Percentiles rank a stretch among this genome's conserved stretches.
Evolutionary conservation across 2,113 vertebrate genomes (phyloP).

Genomic region (Leptocoma aspasia): DNA sequence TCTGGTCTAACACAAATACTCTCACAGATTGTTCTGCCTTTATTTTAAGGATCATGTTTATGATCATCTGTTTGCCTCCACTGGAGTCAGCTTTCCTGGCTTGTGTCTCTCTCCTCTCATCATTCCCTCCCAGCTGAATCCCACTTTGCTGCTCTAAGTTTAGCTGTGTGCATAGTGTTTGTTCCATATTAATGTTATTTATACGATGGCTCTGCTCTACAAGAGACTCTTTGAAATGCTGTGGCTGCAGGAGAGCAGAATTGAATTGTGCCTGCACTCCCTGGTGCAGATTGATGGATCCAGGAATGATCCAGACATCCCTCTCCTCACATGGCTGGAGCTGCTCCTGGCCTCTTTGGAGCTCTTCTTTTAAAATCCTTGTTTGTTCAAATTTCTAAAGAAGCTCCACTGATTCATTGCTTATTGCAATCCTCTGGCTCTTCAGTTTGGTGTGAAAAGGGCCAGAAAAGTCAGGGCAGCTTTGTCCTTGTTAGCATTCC

Average conservation of each 20-base stretch:
- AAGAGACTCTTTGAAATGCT: background rate
- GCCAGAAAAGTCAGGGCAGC: background rate
- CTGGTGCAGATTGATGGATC: background rate
- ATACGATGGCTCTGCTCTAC: background rate
- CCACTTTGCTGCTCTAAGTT: slow-evolving; percentile 33
- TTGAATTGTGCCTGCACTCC: background rate
- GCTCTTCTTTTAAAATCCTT: background rate
- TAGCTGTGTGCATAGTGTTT: background rate
- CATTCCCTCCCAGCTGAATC: background rate
- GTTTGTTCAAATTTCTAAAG: background rate
- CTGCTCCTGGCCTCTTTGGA: background rate
- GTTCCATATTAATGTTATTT: slow-evolving; percentile 6
- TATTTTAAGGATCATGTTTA: slow-evolving; percentile 42
- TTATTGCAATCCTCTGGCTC: background rate
- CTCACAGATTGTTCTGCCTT: slow-evolving; percentile 19
- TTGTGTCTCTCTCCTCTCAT: background rate
- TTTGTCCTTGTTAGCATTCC: background rate
- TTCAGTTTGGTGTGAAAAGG: background rate
- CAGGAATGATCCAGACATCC: background rate
- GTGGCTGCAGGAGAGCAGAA: background rate
- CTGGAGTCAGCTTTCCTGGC: slow-evolving; percentile 40
- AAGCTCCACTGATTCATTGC: background rate
- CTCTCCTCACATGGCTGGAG: background rate
- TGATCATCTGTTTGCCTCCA: slow-evolving; percentile 30
- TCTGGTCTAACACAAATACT: background rate